Base-by-base conservation (phyloP, 1,140 invertebrate species). In the Philopotamus ludificatus region DNA sequence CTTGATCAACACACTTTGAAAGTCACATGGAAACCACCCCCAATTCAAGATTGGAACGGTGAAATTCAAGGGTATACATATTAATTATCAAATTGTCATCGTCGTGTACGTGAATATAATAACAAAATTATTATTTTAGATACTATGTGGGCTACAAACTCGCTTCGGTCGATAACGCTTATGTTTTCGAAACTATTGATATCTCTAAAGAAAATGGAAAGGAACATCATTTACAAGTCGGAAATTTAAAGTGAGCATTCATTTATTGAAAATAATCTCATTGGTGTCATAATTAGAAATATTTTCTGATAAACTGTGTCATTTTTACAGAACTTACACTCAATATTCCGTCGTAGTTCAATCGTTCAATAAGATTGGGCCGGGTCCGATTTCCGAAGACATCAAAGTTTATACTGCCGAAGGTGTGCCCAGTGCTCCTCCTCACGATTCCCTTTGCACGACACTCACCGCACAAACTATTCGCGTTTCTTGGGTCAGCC, bases 261-360 rank as follows among this genome's bases (percentile, higher is more conserved):
- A 8, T 42, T 59, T 51, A 15, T n/a, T n/a, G n/a, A n/a, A n/a
- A n/a, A n/a, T n/a, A n/a, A n/a, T n/a, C n/a, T n/a, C n/a, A n/a
- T n/a, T n/a, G 20, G 4, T 34, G 4, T 34, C 28, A 34, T 34
- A 7, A 34, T 34, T 34, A 34, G 4, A 34, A 34, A 12, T 34
- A 34, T 7, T 34, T 7, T 34, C 28, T 7, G 28, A 34, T 7
- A 34, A 34, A 34, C 28, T 12, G 15, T 22, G 15, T 34, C 65
- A 66, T 61, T 66, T 25, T 75, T 78, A 69, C 69, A 85, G 87
- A 70, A 95, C 93, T 9, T 97, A 95, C 79, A 97, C 94, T 0
- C 92, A 96, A 76, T 98, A 98, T 77, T 89, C 91, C 3, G 90
- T 97, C 0, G 92, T 97, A 7, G 93, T 97, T 15, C 94, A 96